A percentile compares a stretch with the other conserved stretches of the same genome.
These are phyloP conservation scores for Azemiops feae DNA, from an alignment of 2,113 vertebrate species.

Conservation along the genomic window DNA sequence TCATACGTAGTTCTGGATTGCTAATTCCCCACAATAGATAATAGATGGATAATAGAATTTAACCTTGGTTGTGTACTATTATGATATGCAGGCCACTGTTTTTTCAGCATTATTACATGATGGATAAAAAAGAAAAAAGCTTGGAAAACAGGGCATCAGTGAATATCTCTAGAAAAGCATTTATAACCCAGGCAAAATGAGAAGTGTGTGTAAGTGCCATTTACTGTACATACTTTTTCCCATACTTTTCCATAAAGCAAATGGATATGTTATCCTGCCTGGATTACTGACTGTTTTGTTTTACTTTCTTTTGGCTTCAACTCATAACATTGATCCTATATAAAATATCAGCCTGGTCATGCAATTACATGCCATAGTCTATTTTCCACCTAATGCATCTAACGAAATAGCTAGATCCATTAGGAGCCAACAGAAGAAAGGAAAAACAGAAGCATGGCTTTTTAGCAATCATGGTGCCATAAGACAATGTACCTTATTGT, in stretches of 20 bases:
- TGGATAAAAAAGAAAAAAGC: background rate
- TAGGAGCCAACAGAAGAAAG: background rate
- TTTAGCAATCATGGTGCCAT: background rate
- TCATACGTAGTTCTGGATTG: background rate
- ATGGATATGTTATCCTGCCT: background rate
- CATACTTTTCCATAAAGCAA: background rate
- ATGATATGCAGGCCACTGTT: background rate
- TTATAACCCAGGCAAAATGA: background rate
- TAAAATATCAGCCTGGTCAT: background rate
- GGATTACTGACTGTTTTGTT: background rate
- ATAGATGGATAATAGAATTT: background rate
- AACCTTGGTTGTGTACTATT: background rate
- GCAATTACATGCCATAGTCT: background rate
- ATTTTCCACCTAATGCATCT: background rate
- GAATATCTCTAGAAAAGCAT: background rate
- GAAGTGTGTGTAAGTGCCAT: background rate
- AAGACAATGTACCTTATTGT: background rate
- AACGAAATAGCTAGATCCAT: slow-evolving; percentile 16
- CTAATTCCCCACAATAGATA: background rate
- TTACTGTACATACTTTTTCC: background rate
- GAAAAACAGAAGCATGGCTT: background rate
- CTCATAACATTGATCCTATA: background rate
- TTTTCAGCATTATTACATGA: background rate
- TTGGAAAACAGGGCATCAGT: background rate
- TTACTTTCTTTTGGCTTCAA: background rate